Evolutionary conservation across 2,888 invertebrate genomes (phyloP).

Genomic region (Cryptops parisi): DNA sequence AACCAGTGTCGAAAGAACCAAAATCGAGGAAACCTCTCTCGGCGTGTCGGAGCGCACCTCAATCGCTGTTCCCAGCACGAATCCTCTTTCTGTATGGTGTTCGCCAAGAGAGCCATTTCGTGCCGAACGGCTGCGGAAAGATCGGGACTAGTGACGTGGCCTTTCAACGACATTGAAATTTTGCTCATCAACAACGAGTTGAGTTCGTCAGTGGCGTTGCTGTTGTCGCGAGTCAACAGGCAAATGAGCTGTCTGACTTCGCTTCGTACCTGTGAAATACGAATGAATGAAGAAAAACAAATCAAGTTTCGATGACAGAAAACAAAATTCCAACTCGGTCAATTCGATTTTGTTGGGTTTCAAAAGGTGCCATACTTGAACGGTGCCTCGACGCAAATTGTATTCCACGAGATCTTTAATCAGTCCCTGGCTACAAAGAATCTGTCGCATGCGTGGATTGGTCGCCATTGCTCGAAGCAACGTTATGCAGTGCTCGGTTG

Average conservation of each 20-base stretch:
- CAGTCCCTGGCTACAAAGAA: slow-evolving; percentile 66
- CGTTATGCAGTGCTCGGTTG: slow-evolving; percentile 86
- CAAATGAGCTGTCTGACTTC: slow-evolving; percentile 81
- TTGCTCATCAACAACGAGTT: slow-evolving; percentile 67
- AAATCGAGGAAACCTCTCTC: too few relatives aligned
- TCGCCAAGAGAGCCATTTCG: slow-evolving; percentile 73
- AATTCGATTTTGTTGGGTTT: too few relatives aligned
- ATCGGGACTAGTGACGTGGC: slow-evolving; percentile 53
- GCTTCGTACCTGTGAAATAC: slow-evolving; percentile 49
- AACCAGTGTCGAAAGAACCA: too few relatives aligned
- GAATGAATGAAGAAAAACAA: neutral
- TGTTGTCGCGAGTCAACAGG: slow-evolving; percentile 72
- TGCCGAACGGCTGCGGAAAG: slow-evolving; percentile 65
- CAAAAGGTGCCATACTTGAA: slow-evolving; percentile 42
- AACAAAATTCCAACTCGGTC: too few relatives aligned
- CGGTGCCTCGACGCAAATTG: slow-evolving; percentile 72
- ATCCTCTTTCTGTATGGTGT: slow-evolving; percentile 80
- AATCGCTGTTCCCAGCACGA: slow-evolving; percentile 89
- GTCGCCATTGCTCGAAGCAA: slow-evolving; percentile 76
- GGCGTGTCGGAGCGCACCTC: too few relatives aligned
- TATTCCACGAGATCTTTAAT: slow-evolving; percentile 80
- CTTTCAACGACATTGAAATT: slow-evolving; percentile 43
- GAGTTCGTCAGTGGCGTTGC: slow-evolving; percentile 63
- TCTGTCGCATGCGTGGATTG: slow-evolving; percentile 54
- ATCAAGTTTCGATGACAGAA: neutral